Evolutionary conservation across 2,113 vertebrate species (phyloP), one percentile per base, ranked within the genome.

Genomic region (Coptodon rendalli): DNA sequence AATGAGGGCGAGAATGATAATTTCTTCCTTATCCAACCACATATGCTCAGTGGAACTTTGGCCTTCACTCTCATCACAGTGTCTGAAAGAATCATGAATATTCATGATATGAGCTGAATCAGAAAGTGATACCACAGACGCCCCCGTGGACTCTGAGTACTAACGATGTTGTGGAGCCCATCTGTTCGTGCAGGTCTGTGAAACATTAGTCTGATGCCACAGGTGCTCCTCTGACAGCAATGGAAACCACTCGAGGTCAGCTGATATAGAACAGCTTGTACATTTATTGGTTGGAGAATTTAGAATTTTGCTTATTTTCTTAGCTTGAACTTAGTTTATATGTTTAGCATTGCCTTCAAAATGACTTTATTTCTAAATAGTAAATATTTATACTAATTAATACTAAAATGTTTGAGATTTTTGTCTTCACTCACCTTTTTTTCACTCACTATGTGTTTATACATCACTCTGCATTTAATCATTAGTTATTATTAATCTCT

Each of bases 131-230:
- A 52, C 80, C 61, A 10, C 76, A n/a, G 88, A 88, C 8, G 45
- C 89, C 92, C 87, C 85, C 6, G 87, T 89, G 91, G 87, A 91
- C 87, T 90, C 87, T 83, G 90, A 86, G 45, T 76, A 82, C 88
- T 93, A 90, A 93, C 54, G 91, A 91, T 82, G 78, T 82, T 52
- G 45, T 73, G 89, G 86, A 85, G 91, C 84, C 94, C 93, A 93
- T 95, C 93, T 95, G 93, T 94, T 94, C 81, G 6, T 53, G 80
- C 79, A 73, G 88, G 71, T 87, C 86, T 90, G 92, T 56, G 83
- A 91, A 79, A n/a, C 82, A 92, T 92, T 81, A 85, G 85, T 63
- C 56, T 87, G 85, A 82, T 27, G 80, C 84, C 88, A 89, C 89
- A 92, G 93, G 87, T 92, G 82, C 48, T 82, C 59, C 71, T 83